Conservation (phyloP, 2,113 vertebrate genomes). For the Ceyx margarethae region DNA sequence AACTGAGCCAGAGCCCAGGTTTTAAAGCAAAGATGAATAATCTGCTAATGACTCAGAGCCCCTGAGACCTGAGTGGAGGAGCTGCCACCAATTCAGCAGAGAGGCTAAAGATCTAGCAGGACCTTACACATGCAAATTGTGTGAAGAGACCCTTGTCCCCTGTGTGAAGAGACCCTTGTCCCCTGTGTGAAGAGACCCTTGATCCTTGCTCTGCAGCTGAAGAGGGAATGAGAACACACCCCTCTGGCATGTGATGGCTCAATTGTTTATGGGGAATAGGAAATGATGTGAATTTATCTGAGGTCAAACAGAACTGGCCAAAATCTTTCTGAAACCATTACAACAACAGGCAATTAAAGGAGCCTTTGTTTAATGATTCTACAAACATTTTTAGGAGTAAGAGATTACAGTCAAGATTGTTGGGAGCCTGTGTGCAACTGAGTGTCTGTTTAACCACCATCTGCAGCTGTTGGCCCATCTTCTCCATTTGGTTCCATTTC, state of each 20-base stretch:
- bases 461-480: slow-evolving; percentile 37
- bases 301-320: not conserved
- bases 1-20: not conserved
- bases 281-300: not conserved
- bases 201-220: not conserved
- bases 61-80: not conserved
- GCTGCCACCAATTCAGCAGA: not conserved
- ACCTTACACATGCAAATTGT: not conserved
- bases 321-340: not conserved
- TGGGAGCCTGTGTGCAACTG: not conserved
- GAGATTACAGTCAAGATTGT: not conserved
- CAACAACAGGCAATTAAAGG: not conserved
- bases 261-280: not conserved
- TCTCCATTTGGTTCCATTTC: slow-evolving; percentile 21
- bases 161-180: not conserved
- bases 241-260: not conserved
- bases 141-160: not conserved
- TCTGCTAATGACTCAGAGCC: not conserved
- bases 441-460: not conserved
- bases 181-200: not conserved
- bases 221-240: not conserved
- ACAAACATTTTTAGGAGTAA: not conserved
- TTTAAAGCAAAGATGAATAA: not conserved
- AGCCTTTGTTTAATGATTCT: not conserved
- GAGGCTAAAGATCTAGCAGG: not conserved